Evolutionary conservation across 2,113 vertebrate genomes (phyloP).

Genomic region (Sinocyclocheilus maitianheensis): DNA sequence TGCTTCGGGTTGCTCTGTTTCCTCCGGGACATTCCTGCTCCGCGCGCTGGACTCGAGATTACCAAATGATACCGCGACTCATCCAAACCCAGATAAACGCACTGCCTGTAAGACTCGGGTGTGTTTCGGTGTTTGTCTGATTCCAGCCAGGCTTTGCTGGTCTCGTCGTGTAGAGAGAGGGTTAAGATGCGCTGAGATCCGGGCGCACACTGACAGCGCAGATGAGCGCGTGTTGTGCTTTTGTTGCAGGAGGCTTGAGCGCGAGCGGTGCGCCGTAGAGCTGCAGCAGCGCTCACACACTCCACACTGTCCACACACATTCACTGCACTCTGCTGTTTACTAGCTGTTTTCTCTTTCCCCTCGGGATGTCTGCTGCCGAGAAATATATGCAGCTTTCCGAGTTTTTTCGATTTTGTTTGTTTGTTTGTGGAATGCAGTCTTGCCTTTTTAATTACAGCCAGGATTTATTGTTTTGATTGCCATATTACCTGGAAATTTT

Average conservation of each 20-base stretch:
- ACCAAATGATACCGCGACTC: constrained; percentile 62
- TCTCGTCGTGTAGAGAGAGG: constrained; percentile 30
- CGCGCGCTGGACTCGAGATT: constrained; percentile 60
- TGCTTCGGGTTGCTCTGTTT: constrained; percentile 91
- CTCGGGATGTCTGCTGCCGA: neutral
- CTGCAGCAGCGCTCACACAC: constrained; percentile 33
- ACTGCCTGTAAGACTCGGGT: neutral
- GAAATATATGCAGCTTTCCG: neutral
- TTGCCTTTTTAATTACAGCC: neutral
- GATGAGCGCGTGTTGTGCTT: constrained; percentile 54
- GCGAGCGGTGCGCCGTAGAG: constrained; percentile 51
- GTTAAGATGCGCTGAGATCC: constrained; percentile 47
- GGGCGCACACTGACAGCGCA: constrained; percentile 54
- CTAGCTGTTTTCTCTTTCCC: neutral
- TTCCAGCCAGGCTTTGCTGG: constrained; percentile 6
- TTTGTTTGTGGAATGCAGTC: neutral
- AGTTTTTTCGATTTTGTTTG: neutral
- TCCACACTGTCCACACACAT: neutral
- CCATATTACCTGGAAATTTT: neutral
- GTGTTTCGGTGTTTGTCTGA: constrained; percentile 12
- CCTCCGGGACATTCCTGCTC: constrained; percentile 84
- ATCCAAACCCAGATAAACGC: constrained; percentile 65
- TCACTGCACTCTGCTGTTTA: neutral
- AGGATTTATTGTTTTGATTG: neutral
- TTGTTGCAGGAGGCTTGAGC: constrained; percentile 56